Evolutionary conservation across 2,113 vertebrate genomes (phyloP).

Genomic region (Amphiprion percula): DNA sequence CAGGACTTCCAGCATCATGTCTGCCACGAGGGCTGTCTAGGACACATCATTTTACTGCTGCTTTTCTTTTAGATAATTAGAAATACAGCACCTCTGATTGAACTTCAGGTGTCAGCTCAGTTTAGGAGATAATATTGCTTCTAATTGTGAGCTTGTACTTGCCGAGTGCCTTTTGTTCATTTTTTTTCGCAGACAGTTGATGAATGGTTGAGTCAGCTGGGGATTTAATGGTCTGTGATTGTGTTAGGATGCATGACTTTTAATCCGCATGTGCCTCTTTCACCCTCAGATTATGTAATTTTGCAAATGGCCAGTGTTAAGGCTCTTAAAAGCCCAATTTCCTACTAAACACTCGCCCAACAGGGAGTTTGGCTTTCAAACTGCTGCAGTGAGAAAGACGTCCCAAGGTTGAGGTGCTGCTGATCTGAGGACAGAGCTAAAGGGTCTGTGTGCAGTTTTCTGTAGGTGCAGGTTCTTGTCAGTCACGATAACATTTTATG

Average conservation of each 20-base stretch:
- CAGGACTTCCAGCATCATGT: not conserved
- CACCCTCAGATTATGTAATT: not conserved
- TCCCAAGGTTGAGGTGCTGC: constrained; percentile 49
- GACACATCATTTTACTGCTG: too few relatives aligned
- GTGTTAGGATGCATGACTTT: not conserved
- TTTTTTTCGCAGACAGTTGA: too few relatives aligned
- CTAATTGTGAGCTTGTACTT: too few relatives aligned
- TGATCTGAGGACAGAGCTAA: not conserved
- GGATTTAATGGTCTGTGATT: not conserved
- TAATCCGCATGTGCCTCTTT: constrained; percentile 16
- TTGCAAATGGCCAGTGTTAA: not conserved
- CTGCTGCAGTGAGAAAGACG: constrained; percentile 48
- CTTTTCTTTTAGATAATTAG: too few relatives aligned
- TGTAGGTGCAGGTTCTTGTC: not conserved
- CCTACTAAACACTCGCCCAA: not conserved
- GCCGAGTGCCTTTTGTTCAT: too few relatives aligned
- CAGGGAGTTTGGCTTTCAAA: not conserved
- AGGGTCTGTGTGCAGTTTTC: not conserved
- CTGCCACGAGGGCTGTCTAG: not conserved
- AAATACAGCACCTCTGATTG: too few relatives aligned
- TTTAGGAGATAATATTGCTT: not conserved
- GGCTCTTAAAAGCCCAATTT: not conserved
- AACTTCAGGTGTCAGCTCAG: not conserved
- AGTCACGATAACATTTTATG: not conserved
- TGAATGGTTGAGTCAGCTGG: not conserved